Evolutionary conservation across 2,888 invertebrate genomes (phyloP), one percentile per base, ranked within the genome.

Genomic region (Cristatella mucedo): DNA sequence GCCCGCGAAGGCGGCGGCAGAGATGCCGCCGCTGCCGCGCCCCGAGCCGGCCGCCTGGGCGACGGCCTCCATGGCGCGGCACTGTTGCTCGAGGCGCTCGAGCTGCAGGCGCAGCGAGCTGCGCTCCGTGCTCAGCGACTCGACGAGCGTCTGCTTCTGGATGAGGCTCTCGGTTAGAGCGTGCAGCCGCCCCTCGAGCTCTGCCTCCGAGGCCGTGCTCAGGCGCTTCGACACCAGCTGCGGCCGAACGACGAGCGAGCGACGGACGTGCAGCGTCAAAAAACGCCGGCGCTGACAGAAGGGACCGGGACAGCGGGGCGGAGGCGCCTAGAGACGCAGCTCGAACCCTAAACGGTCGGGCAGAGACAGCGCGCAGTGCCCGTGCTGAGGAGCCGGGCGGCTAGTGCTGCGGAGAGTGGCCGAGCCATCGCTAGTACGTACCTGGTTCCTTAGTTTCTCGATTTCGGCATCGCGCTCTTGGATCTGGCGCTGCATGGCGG

Each of bases 121-220:
- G 57, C 82, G 77, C 55, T 87, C 86, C 0, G 81, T 79, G 40
- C 82, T 75, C 30, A 83, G 69, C 16, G 76, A 71, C 59, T 89
- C 87, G n/a, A 89, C 69, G 49, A 77, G 74, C 31, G 77, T 78
- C 65, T 89, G 89, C 57, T 82, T 85, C 55, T 79, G 75, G 41
- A 87, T 80, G 24, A 89, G 68, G 32, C 79, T 81, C 57, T 85
- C 78, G 0, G 86, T 85, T 13, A 87, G 68, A 2, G 63, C 53
- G 41, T 67, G 63, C 2, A 72, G 56, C 22, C 70, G 54, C 19
- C 66, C 60, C 53, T 72, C 72, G 33, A 71, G 50, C 50, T 72
- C 71, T 33, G 52, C 54, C 44, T 64, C 61, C 33, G 57, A 53
- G 7, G 54, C 54, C 18, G 56, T 52, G 47, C 59, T 60, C 51